phyloP scores from a whole-genome alignment of 2,888 invertebrate genomes.

The Pachycephus smyrnensis region DNA sequence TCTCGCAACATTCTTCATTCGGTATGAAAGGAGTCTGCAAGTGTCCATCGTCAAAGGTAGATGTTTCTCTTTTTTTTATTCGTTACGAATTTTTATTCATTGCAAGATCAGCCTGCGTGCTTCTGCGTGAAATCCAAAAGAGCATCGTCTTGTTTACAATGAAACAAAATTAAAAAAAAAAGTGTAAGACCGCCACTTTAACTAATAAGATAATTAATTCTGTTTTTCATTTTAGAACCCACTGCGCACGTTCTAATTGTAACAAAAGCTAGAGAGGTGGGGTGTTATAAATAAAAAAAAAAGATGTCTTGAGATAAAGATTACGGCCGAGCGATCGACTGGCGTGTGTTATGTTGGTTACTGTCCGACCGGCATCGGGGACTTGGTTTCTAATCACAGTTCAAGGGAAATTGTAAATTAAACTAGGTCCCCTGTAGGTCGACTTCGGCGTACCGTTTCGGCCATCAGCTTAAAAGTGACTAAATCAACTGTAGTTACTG shows the following conservation, averaged over 20 bases:
- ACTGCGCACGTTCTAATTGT: background rate
- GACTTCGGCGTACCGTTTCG: slow-evolving; percentile 32
- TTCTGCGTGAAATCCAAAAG: background rate
- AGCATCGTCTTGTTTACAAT: background rate
- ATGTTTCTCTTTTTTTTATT: background rate
- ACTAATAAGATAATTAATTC: background rate
- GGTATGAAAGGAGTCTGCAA: background rate
- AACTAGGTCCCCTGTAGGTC: slow-evolving; percentile 20
- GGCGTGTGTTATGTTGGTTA: slow-evolving; percentile 1
- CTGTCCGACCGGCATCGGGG: slow-evolving; percentile 8
- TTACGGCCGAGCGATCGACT: slow-evolving; percentile 4
- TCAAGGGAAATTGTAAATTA: slow-evolving; percentile 33
- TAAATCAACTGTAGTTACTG: slow-evolving; percentile 50
- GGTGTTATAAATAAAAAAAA: slow-evolving; percentile 4
- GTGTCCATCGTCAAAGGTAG: background rate
- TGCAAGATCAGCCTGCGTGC: background rate
- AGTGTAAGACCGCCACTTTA: background rate
- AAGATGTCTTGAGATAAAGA: background rate
- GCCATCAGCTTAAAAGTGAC: slow-evolving; percentile 15
- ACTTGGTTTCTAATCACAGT: slow-evolving; percentile 34
- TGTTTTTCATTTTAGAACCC: background rate
- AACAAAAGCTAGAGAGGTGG: background rate
- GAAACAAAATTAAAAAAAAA: background rate
- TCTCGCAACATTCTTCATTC: background rate
- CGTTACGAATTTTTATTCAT: background rate